A percentile compares a stretch with the other conserved stretches of the same genome.
These are phyloP conservation scores for Lateolabrax maculatus DNA, from an alignment of 2,797 vertebrate species.

Conservation along the genomic window DNA sequence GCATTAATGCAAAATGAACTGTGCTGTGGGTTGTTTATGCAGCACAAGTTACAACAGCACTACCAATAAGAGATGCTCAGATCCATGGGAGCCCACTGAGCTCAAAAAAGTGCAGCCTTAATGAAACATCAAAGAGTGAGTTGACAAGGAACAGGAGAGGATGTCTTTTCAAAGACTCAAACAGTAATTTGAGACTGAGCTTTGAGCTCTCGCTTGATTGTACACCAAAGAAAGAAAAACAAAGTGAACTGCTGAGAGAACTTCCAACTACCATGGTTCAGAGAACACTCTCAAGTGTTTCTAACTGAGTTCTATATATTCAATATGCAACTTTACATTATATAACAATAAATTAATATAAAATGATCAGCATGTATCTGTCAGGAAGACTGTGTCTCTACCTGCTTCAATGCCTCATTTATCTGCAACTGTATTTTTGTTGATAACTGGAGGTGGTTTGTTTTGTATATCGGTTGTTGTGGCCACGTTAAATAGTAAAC, in stretches of 20 bases:
- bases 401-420: no score
- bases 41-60: slow-evolving; percentile 6
- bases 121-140: slow-evolving; percentile 26
- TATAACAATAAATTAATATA: neutral
- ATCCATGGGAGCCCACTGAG: neutral
- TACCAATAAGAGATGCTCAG: slow-evolving; percentile 22
- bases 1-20: slow-evolving; percentile 1
- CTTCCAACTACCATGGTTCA: slow-evolving; percentile 1
- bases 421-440: neutral
- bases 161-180: slow-evolving; percentile 3
- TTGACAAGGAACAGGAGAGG: neutral
- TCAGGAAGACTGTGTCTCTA: neutral
- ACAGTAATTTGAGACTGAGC: neutral
- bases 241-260: neutral
- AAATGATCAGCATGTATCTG: neutral
- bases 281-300: neutral
- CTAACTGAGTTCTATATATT: neutral
- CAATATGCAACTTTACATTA: neutral
- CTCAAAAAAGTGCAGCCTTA: slow-evolving; percentile 5
- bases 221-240: slow-evolving; percentile 8
- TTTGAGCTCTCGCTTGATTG: neutral
- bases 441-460: neutral
- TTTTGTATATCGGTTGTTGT: neutral
- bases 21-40: slow-evolving; percentile 10
- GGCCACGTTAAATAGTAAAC: neutral